Conservation (phyloP, 1,140 invertebrate genomes). For the Lucilia cuprina region DNA sequence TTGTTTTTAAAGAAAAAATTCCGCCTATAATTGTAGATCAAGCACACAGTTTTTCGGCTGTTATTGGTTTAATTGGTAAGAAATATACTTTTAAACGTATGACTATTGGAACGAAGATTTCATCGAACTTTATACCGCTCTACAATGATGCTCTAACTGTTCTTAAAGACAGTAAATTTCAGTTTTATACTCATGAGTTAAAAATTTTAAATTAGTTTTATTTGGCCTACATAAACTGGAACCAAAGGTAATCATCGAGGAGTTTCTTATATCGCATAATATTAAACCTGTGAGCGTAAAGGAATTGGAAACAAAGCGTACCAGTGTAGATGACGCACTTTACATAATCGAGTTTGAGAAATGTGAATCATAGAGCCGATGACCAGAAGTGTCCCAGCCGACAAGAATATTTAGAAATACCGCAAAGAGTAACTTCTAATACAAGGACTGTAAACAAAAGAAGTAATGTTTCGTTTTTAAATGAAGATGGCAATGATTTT, state of each 20-base stretch:
- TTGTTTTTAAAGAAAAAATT: neutral
- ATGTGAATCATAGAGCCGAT: constrained; percentile 11
- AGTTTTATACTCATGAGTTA: neutral
- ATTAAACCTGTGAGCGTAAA: neutral
- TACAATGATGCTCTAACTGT: neutral
- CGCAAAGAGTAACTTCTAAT: neutral
- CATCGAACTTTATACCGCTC: neutral
- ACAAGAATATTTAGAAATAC: neutral
- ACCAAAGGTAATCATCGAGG: neutral
- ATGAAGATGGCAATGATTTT: neutral
- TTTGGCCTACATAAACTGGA: neutral
- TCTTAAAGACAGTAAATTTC: neutral
- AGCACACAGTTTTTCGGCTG: neutral
- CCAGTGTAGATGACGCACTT: neutral
- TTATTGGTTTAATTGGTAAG: neutral
- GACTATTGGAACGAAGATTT: neutral
- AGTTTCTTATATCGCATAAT: neutral
- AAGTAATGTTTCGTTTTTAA: neutral
- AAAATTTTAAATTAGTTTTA: constrained; percentile 3
- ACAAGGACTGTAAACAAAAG: neutral
- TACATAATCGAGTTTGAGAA: neutral
- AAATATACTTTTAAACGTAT: neutral
- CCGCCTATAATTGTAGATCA: neutral
- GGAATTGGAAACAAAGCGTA: neutral
- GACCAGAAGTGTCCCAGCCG: neutral